phyloP scores from a whole-genome alignment of 1,140 invertebrate genomes.

The Ceratoteleas bidentatus region DNA sequence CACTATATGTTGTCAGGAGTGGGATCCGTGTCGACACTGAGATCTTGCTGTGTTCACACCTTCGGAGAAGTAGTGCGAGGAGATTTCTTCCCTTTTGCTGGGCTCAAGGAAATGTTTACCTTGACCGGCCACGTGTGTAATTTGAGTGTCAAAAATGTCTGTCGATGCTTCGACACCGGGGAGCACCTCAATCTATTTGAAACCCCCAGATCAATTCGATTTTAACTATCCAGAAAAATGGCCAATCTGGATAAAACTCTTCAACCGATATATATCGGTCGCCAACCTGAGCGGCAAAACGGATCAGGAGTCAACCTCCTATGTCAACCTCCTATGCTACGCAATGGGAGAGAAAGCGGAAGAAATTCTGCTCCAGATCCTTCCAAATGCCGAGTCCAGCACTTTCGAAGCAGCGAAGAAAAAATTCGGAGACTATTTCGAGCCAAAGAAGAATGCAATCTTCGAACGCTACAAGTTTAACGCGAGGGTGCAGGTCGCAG shows the following conservation, averaged over 20 bases:
- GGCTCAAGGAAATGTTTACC: too few relatives aligned
- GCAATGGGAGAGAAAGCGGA: conserved; percentile 11
- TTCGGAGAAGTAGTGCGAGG: too few relatives aligned
- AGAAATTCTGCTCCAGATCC: conserved; percentile 15
- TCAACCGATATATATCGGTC: not conserved
- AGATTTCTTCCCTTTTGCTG: too few relatives aligned
- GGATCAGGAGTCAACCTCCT: conserved; percentile 48
- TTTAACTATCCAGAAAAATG: conserved; percentile 15
- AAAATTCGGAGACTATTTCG: not conserved
- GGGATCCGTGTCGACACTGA: too few relatives aligned
- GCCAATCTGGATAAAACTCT: conserved; percentile 16
- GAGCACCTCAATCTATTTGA: too few relatives aligned
- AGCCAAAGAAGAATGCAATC: not conserved
- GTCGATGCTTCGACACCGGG: too few relatives aligned
- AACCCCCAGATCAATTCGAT: conserved; percentile 13
- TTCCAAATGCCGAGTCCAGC: not conserved
- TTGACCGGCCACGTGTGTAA: too few relatives aligned
- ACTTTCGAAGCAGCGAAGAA: not conserved
- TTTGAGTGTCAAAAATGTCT: too few relatives aligned
- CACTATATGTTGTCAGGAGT: too few relatives aligned
- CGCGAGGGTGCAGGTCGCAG: not conserved
- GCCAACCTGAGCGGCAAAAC: not conserved
- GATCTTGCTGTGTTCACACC: too few relatives aligned
- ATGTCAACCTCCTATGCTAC: conserved; percentile 64
- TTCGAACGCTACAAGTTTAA: not conserved